Evolutionary conservation across 1,140 invertebrate species (phyloP), one percentile per base, ranked within the genome.

Genomic region (Orchesella cincta): DNA sequence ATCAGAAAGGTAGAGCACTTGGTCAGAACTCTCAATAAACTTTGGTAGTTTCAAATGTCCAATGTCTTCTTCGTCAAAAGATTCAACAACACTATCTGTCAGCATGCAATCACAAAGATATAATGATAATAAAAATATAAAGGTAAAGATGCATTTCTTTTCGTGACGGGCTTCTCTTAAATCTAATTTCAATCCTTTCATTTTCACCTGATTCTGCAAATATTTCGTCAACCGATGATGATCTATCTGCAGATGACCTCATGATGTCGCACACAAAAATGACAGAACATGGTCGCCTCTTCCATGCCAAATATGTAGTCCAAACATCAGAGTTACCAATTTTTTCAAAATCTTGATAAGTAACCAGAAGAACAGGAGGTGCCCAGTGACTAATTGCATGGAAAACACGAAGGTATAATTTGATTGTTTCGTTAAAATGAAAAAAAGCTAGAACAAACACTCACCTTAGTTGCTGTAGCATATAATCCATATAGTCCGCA

Each of bases 351-450:
- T 78, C 74, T 67, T 74, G 39, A 36, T 34, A 75, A 51, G 67
- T 73, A 12, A 78, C 35, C 12, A 78, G 1, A 23, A 73, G 8
- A 8, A 78, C 71, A 16, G 77, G 77, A 57, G 73, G 73, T 29
- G 77, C 73, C 77, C 77, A 78, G 0, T 33, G 28, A 20, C 74
- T 75, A n/a, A n/a, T n/a, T n/a, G n/a, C n/a, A n/a, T n/a, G n/a
- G n/a, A n/a, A n/a, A n/a, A n/a, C n/a, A n/a, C n/a, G n/a, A n/a
- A n/a, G n/a, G n/a, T n/a, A n/a, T n/a, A n/a, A n/a, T n/a, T n/a
- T n/a, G n/a, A n/a, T n/a, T n/a, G n/a, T n/a, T n/a, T n/a, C n/a
- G n/a, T n/a, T n/a, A n/a, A n/a, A n/a, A n/a, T n/a, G n/a, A n/a
- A n/a, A n/a, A n/a, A n/a, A n/a, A n/a, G n/a, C n/a, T n/a, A n/a